Conservation (phyloP, 1,140 invertebrate species). For the Euura lappo region DNA sequence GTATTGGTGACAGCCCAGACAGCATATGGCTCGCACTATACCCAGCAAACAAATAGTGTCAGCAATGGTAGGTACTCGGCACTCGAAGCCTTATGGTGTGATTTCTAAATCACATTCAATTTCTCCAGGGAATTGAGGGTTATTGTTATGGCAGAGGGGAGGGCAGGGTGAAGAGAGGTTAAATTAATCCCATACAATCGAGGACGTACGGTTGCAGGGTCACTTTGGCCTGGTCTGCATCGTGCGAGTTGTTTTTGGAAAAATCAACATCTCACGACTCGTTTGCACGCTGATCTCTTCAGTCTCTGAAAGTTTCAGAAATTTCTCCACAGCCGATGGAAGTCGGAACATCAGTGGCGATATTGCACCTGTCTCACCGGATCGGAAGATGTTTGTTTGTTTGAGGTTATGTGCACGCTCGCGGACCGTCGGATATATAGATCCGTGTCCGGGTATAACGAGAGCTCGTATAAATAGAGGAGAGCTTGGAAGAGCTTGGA, state of each 20-base stretch:
- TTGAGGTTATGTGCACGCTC: too few relatives aligned
- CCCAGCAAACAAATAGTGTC: constrained; percentile 11
- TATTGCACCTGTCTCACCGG: not conserved
- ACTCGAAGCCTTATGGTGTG: constrained; percentile 34
- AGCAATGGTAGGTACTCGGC: not conserved
- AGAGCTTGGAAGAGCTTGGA: not conserved
- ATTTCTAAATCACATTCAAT: constrained; percentile 43
- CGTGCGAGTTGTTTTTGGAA: too few relatives aligned
- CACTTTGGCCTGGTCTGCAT: too few relatives aligned
- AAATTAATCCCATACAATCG: constrained; percentile 37
- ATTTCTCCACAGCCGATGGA: too few relatives aligned
- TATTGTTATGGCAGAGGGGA: constrained; percentile 10
- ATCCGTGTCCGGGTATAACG: not conserved
- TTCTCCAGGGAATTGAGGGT: constrained; percentile 13
- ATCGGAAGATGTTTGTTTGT: not conserved
- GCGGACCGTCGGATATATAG: too few relatives aligned
- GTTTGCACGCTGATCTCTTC: too few relatives aligned
- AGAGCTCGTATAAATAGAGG: not conserved
- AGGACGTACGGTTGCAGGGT: not conserved
- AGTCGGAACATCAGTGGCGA: not conserved
- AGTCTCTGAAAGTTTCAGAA: too few relatives aligned
- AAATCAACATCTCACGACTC: too few relatives aligned
- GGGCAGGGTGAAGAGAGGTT: not conserved
- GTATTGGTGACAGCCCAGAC: constrained; percentile 17
- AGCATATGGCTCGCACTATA: constrained; percentile 39